These are phyloP conservation scores for Phylloscopus collybita DNA, from an alignment of 2,797 vertebrate genomes.

Conservation along the genomic window DNA sequence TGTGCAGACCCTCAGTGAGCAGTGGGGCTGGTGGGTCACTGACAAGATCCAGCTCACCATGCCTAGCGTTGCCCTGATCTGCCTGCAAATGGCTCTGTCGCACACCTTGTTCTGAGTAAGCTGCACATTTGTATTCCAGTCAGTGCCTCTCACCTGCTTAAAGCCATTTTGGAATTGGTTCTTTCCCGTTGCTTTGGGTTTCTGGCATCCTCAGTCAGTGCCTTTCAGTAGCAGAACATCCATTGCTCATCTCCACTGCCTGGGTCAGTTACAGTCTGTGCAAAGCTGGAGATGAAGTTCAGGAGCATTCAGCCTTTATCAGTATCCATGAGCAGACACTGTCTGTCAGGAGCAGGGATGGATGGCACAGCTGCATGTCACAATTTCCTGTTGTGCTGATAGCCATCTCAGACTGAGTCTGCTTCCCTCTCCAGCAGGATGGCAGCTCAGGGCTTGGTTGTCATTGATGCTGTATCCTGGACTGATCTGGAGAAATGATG, in stretches of 20 bases:
- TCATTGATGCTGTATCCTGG: not conserved
- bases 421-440: not conserved
- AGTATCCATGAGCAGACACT: fast-evolving
- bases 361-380: not conserved
- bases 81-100: not conserved
- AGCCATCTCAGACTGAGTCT: not conserved
- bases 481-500: not conserved
- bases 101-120: not conserved
- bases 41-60: not conserved
- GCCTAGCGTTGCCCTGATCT: not conserved
- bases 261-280: not conserved
- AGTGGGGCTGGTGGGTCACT: not conserved
- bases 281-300: not conserved
- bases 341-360: not conserved
- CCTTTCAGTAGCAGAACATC: not conserved
- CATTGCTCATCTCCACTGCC: fast-evolving
- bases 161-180: not conserved
- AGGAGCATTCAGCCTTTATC: not conserved
- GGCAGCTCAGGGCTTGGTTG: not conserved
- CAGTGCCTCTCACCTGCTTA: not conserved
- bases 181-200: not conserved
- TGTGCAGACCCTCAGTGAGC: not conserved
- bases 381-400: not conserved
- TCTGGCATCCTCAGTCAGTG: not conserved
- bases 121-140: not conserved